Evolutionary conservation across 2,888 invertebrate genomes (phyloP), one percentile per base, ranked within the genome.

Genomic region (Coelinius sp.): DNA sequence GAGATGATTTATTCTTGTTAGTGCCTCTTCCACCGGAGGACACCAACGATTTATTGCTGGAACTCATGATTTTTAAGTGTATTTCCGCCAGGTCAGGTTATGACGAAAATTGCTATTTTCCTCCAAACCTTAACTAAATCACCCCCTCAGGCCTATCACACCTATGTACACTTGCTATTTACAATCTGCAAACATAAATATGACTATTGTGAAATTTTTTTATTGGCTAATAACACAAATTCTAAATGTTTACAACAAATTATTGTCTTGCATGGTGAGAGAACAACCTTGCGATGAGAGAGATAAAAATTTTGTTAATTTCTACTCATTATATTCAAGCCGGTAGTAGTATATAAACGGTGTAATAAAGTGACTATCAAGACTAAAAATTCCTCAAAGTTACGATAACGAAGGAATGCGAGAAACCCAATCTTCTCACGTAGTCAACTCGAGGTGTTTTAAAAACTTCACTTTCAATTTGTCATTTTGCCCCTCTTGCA

Each of bases 121-220:
- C 35, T 31, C 59, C 59, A 59, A 31, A 59, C 59, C 59, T 68
- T 64, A 52, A 52, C 64, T 72, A 68, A 72, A 64, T 63, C 68
- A 72, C 68, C 63, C 41, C 49, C 75, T 81, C 81, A 82, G 79
- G 83, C 81, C 81, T 84, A 84, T 92, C 91, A 92, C 91, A 91
- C 91, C 72, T 93, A 93, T 93, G 90, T 93, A 93, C 93, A 94
- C 91, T 91, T 90, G 91, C 91, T 94, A 94, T 94, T 91, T 94
- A 94, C 93, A 93, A 91, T 91, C 88, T 90, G 91, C 88, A 90
- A 91, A 88, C 85, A 80, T 80, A 79, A 79, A 78, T 62, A 52
- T 35, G 35, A 53, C 20, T 2, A 49, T 20, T n/a, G n/a, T n/a
- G n/a, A n/a, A n/a, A n/a, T n/a, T n/a, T n/a, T n/a, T n/a, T n/a